These are phyloP conservation scores for Pyrrhosoma nymphula DNA, from an alignment of 2,888 invertebrate genomes.

Conservation along the genomic window DNA sequence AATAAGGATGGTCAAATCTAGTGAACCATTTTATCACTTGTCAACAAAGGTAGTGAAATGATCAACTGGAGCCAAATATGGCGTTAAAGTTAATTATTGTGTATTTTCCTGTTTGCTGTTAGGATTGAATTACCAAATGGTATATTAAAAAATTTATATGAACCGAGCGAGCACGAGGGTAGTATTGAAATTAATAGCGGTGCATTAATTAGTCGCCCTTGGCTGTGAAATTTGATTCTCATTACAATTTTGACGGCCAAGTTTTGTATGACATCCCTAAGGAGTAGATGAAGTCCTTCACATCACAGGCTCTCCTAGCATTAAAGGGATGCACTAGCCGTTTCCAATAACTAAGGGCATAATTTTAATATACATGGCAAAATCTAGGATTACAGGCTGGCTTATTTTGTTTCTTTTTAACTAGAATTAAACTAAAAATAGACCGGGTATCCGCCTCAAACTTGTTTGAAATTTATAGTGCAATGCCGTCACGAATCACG, in stretches of 20 bases:
- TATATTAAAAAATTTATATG: neutral
- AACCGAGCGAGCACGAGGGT: constrained; percentile 61
- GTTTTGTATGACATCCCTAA: neutral
- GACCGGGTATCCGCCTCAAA: neutral
- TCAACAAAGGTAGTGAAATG: constrained; percentile 45
- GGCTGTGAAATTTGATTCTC: constrained; percentile 32
- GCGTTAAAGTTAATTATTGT: constrained; percentile 38
- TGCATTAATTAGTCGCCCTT: constrained; percentile 14
- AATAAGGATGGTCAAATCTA: constrained; percentile 53
- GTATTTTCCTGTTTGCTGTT: constrained; percentile 56
- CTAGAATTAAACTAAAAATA: neutral
- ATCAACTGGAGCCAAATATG: constrained; percentile 46
- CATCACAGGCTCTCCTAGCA: neutral
- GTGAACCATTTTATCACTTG: constrained; percentile 58
- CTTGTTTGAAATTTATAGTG: neutral
- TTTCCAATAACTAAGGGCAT: neutral
- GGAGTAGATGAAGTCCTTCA: neutral
- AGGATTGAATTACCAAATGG: neutral
- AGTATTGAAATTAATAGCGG: neutral
- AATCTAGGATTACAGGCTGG: neutral
- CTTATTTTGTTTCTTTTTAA: neutral
- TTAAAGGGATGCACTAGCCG: neutral
- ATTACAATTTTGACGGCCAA: neutral
- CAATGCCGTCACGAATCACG: neutral
- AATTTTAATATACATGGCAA: neutral